These are phyloP conservation scores for Coracopsis vasa DNA, from an alignment of 2,113 vertebrate species.

Conservation along the genomic window DNA sequence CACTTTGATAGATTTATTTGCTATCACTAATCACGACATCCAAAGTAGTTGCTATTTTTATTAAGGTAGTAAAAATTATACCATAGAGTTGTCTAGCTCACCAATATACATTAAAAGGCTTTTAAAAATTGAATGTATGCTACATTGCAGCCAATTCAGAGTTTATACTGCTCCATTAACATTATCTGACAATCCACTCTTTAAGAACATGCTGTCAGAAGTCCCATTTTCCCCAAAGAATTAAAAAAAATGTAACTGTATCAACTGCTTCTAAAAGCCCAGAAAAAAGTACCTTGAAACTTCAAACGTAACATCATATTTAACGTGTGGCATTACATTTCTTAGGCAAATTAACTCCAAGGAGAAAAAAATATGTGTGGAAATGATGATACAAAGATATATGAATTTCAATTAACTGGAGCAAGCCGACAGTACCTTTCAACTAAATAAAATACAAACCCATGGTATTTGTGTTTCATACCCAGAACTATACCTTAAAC, in stretches of 20 bases:
- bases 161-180: neutral
- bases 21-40: neutral
- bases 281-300: neutral
- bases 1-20: neutral
- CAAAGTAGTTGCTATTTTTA: neutral
- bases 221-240: neutral
- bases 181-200: neutral
- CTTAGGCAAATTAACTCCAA: neutral
- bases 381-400: neutral
- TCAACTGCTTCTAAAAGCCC: neutral
- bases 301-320: neutral
- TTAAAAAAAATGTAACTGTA: neutral
- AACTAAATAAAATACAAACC: neutral
- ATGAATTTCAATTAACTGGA: neutral
- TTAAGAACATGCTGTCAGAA: fast-evolving
- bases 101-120: neutral
- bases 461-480: fast-evolving
- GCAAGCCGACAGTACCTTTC: neutral
- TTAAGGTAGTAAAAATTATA: neutral
- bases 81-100: neutral
- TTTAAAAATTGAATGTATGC: neutral
- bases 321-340: neutral
- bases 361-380: neutral
- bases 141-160: neutral
- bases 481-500: neutral